Base-by-base conservation (phyloP, 1,140 invertebrate genomes). In the Dryas iulia region DNA sequence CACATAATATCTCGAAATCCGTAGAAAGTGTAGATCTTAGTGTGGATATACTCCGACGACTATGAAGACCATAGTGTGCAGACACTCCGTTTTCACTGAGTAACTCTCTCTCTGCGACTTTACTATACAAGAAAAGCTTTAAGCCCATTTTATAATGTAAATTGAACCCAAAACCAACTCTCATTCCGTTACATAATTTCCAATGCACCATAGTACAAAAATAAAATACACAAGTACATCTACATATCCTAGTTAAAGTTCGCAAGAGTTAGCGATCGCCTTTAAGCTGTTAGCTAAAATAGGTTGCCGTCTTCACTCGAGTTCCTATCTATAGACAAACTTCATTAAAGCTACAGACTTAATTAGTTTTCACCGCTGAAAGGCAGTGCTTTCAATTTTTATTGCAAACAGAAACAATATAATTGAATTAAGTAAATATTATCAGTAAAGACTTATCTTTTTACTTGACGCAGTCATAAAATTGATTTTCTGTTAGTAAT, bases 271-370 rank as follows among this genome's bases (percentile, higher is more conserved):
- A 18, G 39, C 39, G 14, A 59, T 59, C 57, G 28, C 26, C 30
- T 31, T 23, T 18, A 21, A 62, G 25, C 28, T 30, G 59, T 62
- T 62, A 52, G 25, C 47, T 25, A 12, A 33, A 62, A 62, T 47
- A 62, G 25, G 18, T 47, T 62, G 59, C 33, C 39, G 10, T 28
- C 39, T 53, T 53, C 8, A 35, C 59, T 21, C 24, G 12, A 62
- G 59, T 62, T 62, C 47, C 39, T 30, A 68, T 25, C 66, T 31
- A 57, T 68, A 28, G 8, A 52, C 47, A 33, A 62, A 57, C 59
- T 56, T 68, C 59, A 57, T 61, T 68, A 69, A 28, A 35, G 66
- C 52, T 61, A 47, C 47, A 61, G 66, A 56, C 57, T 68, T 68
- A 33, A 68, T 68, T 68, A 68, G 33, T 6, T 31, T 65, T 35